A percentile compares a stretch with the other conserved stretches of the same genome.
Conservation (phyloP, 2,797 vertebrate genomes). For the Dipus sagitta region DNA sequence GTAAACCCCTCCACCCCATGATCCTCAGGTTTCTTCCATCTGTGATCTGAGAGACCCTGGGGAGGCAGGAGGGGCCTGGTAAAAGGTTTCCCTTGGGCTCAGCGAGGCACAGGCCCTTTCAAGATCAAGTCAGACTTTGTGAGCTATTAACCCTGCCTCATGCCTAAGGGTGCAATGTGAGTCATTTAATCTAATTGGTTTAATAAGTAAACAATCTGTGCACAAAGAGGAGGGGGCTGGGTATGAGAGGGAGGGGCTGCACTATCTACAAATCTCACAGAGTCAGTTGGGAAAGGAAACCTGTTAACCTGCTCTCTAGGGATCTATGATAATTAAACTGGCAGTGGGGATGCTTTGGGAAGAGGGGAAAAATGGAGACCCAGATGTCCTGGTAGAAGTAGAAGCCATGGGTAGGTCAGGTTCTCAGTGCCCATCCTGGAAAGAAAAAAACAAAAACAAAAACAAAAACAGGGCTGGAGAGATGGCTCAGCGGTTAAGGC, state of each 20-base stretch:
- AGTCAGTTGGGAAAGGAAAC: slow-evolving; percentile 64
- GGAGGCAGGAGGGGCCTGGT: neutral
- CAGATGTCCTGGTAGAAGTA: neutral
- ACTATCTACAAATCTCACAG: slow-evolving; percentile 31
- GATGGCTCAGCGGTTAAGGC: too few species aligned
- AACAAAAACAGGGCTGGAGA: too few species aligned
- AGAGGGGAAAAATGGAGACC: slow-evolving; percentile 14
- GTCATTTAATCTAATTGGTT: slow-evolving; percentile 80
- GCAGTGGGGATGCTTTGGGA: neutral
- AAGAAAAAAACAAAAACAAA: neutral
- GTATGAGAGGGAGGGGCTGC: slow-evolving; percentile 42
- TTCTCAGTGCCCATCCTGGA: neutral
- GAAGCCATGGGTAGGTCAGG: neutral
- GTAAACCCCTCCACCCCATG: neutral
- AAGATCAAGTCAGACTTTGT: slow-evolving; percentile 48
- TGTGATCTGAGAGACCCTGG: slow-evolving; percentile 28
- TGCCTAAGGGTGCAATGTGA: slow-evolving; percentile 71
- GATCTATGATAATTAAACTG: slow-evolving; percentile 25
- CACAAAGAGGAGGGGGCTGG: slow-evolving; percentile 34
- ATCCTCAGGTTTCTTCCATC: slow-evolving; percentile 55
- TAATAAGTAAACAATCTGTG: slow-evolving; percentile 76
- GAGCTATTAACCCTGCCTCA: slow-evolving; percentile 70
- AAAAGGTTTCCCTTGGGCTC: neutral
- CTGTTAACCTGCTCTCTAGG: slow-evolving; percentile 67
- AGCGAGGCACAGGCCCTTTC: slow-evolving; percentile 59